These are phyloP conservation scores for Amphipyra tragopoginis DNA, from an alignment of 2,888 invertebrate species.

Conservation along the genomic window DNA sequence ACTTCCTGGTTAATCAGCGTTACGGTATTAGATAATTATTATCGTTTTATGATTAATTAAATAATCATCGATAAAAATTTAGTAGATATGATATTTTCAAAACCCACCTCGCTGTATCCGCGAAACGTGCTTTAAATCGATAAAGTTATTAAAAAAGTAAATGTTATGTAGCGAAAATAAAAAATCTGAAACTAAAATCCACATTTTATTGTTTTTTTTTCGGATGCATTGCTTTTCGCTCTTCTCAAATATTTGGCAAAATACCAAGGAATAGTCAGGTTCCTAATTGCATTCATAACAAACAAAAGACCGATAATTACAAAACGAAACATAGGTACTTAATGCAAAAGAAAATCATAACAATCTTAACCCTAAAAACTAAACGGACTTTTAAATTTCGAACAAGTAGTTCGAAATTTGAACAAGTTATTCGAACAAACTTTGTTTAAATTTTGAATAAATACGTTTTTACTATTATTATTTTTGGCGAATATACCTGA, in stretches of 20 bases:
- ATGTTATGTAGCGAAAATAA: too few relatives aligned
- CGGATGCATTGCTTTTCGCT: neutral
- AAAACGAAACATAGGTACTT: neutral
- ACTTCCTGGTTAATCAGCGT: too few relatives aligned
- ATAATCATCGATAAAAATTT: too few relatives aligned
- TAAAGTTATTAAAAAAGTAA: too few relatives aligned
- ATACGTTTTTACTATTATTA: constrained; percentile 5
- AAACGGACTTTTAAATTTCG: neutral
- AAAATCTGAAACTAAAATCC: neutral
- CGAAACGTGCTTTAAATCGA: too few relatives aligned
- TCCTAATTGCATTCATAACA: neutral
- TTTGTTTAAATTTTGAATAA: constrained; percentile 2
- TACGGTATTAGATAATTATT: too few relatives aligned
- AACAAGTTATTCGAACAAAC: too few relatives aligned
- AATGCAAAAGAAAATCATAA: neutral
- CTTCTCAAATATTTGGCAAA: neutral
- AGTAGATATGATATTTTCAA: too few relatives aligned
- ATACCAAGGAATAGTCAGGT: neutral
- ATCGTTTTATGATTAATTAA: too few relatives aligned
- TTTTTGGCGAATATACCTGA: constrained; percentile 37
- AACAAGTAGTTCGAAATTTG: too few relatives aligned
- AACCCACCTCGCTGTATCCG: too few relatives aligned
- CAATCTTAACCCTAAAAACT: neutral
- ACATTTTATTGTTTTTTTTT: neutral
- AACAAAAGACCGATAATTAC: neutral